phyloP scores from a whole-genome alignment of 2,888 invertebrate genomes.

The Apotomis turbidana region DNA sequence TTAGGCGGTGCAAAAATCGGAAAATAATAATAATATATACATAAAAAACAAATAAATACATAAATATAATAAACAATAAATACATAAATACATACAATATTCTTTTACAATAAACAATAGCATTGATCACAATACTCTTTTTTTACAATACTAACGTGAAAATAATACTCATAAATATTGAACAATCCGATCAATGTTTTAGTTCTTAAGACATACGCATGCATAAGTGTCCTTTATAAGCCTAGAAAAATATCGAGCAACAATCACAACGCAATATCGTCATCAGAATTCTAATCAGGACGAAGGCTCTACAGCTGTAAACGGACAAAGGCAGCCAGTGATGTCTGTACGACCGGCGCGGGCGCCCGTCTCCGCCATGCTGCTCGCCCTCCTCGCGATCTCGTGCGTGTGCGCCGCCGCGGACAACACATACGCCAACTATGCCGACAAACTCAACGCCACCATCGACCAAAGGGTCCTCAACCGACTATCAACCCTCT shows the following conservation, averaged over 20 bases:
- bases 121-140: too few relatives aligned
- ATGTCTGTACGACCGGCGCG: conserved; percentile 63
- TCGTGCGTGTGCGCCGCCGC: conserved; percentile 63
- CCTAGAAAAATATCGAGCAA: conserved; percentile 17
- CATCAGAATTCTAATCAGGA: conserved; percentile 30
- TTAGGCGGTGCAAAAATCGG: too few relatives aligned
- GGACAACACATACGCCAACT: conserved; percentile 42
- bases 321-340: conserved; percentile 55
- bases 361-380: conserved; percentile 71
- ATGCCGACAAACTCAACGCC: conserved; percentile 50
- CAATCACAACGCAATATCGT: conserved; percentile 9
- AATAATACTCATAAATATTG: too few relatives aligned
- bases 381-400: conserved; percentile 62
- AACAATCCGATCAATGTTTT: too few relatives aligned
- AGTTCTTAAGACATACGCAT: background rate
- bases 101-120: too few relatives aligned
- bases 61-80: too few relatives aligned
- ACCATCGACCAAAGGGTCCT: conserved; percentile 62
- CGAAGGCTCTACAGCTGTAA: conserved; percentile 14
- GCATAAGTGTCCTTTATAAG: background rate
- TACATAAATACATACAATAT: too few relatives aligned
- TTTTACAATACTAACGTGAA: too few relatives aligned
- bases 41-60: too few relatives aligned
- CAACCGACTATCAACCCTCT: conserved; percentile 54
- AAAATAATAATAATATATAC: too few relatives aligned